A percentile compares a stretch with the other conserved stretches of the same genome.
Conservation (phyloP, 2,797 vertebrate genomes). For the Neosalanx taihuensis region DNA sequence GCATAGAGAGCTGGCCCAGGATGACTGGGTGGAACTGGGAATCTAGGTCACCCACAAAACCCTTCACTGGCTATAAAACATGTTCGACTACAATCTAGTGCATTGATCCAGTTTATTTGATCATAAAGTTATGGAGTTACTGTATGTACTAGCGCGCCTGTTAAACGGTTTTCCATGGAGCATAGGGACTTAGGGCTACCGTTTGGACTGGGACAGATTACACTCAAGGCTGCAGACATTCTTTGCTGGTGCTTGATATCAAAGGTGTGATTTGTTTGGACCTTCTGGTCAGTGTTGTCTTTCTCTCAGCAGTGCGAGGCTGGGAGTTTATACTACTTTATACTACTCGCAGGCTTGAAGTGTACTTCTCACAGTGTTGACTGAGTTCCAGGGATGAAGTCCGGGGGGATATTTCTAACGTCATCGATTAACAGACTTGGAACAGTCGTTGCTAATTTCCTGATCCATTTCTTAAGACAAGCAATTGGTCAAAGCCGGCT, state of each 20-base stretch:
- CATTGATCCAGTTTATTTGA: neutral
- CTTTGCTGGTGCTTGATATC: conserved; percentile 20
- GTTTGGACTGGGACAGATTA: neutral
- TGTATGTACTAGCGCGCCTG: neutral
- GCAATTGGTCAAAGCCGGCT: neutral
- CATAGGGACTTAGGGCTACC: neutral
- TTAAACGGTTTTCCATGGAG: neutral
- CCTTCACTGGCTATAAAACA: neutral
- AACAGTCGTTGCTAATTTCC: neutral
- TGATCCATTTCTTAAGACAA: neutral
- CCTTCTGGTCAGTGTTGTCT: neutral
- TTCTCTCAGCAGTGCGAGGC: too few species aligned
- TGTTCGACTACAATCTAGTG: neutral
- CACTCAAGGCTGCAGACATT: neutral
- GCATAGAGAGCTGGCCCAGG: neutral
- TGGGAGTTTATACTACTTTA: neutral
- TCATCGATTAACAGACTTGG: too few species aligned
- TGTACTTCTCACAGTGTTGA: neutral
- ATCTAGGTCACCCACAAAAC: neutral
- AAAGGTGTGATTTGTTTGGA: conserved; percentile 35
- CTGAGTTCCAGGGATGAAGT: neutral
- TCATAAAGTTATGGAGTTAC: neutral
- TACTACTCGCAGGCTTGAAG: conserved; percentile 32
- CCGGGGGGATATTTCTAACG: too few species aligned
- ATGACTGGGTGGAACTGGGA: neutral